Evolutionary conservation across 2,113 vertebrate species (phyloP), one percentile per base, ranked within the genome.

Genomic region (Hippocampus guttulatus): DNA sequence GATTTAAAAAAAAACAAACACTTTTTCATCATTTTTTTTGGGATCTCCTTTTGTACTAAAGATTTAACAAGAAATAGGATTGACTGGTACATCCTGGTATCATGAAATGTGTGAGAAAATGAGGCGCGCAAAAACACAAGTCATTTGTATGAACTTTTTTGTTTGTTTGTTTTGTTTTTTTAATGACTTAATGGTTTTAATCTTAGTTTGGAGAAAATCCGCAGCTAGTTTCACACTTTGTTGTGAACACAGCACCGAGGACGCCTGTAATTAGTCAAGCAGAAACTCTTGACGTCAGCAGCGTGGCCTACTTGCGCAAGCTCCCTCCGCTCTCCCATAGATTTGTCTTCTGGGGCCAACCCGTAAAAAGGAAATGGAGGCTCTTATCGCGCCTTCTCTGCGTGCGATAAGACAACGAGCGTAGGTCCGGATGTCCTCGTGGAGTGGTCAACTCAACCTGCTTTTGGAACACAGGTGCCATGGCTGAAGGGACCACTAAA

Each of bases 231-330:
- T 47, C 74, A 58, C 74, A 57, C 80, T 83, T 77, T 74, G 76
- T 41, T 33, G 68, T 69, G 10, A 69, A 45, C 70, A 68, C 75
- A 61, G 75, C 12, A 57, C 51, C 69, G 54, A 75, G 73, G 83
- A 71, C 82, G 76, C 71, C 75, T 78, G 75, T 79, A 88, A 88
- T 88, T 78, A 87, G 84, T 90, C 85, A 88, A 79, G 87, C 81
- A 78, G 81, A 60, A 45, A 64, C 49, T 52, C 79, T 18, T 88
- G 82, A 87, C 87, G 85, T 88, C 83, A 89, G 78, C 54, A 11
- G 77, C 64, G 49, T 16, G 11, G 71, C 75, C 15, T 69, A 72
- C 84, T 84, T 91, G 81, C 84, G 83, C 63, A 90, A 89, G 78
- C 67, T 61, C 2, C 18, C 74, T 86, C 84, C 55, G 74, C 62